These are phyloP conservation scores for Pentalonia nigronervosa DNA, from an alignment of 1,140 invertebrate genomes.

Conservation along the genomic window DNA sequence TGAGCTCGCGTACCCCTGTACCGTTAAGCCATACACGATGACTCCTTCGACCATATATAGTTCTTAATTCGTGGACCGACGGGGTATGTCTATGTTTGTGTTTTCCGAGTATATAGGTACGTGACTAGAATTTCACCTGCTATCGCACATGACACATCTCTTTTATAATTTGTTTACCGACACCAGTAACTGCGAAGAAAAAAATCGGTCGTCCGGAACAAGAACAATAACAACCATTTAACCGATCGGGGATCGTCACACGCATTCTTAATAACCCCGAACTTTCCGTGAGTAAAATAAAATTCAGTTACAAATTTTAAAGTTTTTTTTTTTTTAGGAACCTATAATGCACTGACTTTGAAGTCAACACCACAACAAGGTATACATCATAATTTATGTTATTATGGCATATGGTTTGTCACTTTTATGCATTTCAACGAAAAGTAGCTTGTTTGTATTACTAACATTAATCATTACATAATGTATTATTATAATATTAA, in stretches of 20 bases:
- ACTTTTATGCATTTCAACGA: background rate
- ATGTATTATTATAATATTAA: background rate
- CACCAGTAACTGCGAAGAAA: background rate
- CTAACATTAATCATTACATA: background rate
- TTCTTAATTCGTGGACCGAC: constrained; percentile 22
- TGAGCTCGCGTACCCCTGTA: background rate
- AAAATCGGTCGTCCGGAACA: background rate
- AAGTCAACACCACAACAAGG: background rate
- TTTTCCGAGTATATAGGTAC: constrained; percentile 38
- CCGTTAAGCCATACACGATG: background rate
- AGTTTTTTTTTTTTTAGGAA: background rate
- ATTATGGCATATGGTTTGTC: background rate
- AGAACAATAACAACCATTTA: constrained; percentile 3
- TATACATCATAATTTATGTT: background rate
- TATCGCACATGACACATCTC: background rate
- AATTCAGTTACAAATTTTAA: background rate
- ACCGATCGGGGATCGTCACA: background rate
- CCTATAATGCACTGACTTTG: background rate
- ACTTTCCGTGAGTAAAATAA: background rate
- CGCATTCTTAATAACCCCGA: background rate
- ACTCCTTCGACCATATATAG: background rate
- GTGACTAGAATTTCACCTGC: constrained; percentile 43
- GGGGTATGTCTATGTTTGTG: background rate
- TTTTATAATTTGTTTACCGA: constrained; percentile 33
- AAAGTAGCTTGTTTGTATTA: background rate